These are phyloP conservation scores for Homarus gammarus DNA, from an alignment of 2,888 invertebrate species.

Conservation along the genomic window DNA sequence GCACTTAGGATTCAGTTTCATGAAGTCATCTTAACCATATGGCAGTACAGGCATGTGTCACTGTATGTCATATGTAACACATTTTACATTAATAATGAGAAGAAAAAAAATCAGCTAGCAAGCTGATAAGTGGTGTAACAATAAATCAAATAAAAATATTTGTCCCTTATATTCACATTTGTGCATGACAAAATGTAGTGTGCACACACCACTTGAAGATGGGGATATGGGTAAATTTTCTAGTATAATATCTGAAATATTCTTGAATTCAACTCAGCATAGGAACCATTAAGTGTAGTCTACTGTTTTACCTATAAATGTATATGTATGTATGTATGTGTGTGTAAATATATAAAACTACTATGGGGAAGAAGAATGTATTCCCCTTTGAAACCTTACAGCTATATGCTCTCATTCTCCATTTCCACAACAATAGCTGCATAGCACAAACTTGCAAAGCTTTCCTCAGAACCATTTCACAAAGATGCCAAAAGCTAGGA, in stretches of 20 bases:
- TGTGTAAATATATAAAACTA: neutral
- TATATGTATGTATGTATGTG: neutral
- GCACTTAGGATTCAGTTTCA: neutral
- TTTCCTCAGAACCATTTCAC: slow-evolving; percentile 1
- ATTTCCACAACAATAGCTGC: slow-evolving; percentile 19
- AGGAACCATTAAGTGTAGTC: neutral
- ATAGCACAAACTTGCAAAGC: slow-evolving; percentile 23
- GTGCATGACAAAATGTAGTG: neutral
- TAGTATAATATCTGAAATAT: neutral
- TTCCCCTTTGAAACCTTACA: neutral
- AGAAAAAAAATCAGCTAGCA: neutral
- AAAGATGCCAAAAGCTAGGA: slow-evolving; percentile 21
- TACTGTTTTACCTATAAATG: too few species aligned
- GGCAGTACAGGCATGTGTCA: neutral
- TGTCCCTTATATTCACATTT: neutral
- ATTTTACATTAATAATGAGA: neutral
- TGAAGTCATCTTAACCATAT: neutral
- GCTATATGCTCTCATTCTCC: neutral
- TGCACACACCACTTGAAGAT: neutral
- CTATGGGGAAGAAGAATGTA: neutral
- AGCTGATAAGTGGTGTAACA: too few species aligned
- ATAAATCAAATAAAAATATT: neutral
- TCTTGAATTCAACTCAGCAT: neutral
- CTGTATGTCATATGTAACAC: neutral
- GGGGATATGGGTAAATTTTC: neutral